Conservation (phyloP, 2,113 vertebrate species). For the Carlito syrichta region DNA sequence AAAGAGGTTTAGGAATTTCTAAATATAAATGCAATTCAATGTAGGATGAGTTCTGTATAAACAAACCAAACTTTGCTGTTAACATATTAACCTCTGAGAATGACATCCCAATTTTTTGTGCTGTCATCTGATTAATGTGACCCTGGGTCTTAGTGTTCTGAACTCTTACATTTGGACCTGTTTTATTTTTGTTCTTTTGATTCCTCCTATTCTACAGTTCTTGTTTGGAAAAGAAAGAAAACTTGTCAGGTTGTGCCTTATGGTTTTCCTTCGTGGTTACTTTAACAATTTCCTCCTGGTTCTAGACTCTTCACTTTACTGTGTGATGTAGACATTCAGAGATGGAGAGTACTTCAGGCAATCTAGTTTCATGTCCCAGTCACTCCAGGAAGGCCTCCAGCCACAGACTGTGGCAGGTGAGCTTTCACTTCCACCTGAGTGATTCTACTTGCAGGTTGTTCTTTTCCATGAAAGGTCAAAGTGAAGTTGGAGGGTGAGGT, state of each 20-base stretch:
- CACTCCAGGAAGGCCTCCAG: constrained; percentile 11
- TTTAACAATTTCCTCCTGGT: not conserved
- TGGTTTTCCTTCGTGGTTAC: constrained; percentile 35
- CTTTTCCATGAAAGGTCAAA: constrained; percentile 36
- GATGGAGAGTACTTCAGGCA: constrained; percentile 36
- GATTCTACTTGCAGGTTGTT: not conserved
- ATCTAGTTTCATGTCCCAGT: constrained; percentile 45
- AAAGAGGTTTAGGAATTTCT: not conserved
- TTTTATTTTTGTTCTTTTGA: constrained; percentile 25
- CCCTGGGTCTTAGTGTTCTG: not conserved
- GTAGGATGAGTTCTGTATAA: not conserved
- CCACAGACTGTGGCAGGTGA: constrained; percentile 38
- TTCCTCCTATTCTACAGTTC: not conserved
- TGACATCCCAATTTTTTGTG: not conserved
- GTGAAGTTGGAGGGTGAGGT: not conserved
- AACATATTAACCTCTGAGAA: too few relatives aligned
- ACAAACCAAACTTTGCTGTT: not conserved
- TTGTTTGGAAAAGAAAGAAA: constrained; percentile 18
- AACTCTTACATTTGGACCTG: not conserved
- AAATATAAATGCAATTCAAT: not conserved
- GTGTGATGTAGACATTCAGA: constrained; percentile 14
- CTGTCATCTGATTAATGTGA: not conserved
- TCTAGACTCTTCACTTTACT: not conserved
- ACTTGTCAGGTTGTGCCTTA: not conserved
- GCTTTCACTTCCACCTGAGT: constrained; percentile 28